phyloP scores from a whole-genome alignment of 2,797 vertebrate genomes.

The Falco columbarius region DNA sequence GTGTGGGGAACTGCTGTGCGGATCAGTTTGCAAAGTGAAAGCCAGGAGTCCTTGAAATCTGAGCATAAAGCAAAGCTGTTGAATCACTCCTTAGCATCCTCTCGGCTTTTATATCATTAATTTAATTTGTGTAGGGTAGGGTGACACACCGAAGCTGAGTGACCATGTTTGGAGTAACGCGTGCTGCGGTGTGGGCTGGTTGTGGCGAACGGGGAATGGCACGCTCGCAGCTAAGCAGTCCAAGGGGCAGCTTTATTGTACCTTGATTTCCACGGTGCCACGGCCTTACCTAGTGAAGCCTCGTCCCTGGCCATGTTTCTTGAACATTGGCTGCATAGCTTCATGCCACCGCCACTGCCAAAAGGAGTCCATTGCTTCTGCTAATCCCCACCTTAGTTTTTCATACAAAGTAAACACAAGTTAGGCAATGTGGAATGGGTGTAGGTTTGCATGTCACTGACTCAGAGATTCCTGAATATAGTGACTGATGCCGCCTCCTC shows the following conservation, averaged over 20 bases:
- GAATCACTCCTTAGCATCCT: background rate
- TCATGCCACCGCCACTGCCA: background rate
- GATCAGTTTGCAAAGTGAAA: background rate
- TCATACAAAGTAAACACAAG: slow-evolving; percentile 62
- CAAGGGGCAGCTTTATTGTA: accelerated
- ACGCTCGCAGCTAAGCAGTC: background rate
- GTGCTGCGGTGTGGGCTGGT: background rate
- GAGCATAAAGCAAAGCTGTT: background rate
- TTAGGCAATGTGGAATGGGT: slow-evolving; percentile 64
- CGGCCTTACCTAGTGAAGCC: background rate
- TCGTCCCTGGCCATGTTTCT: background rate
- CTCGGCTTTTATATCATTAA: accelerated
- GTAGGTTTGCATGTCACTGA: slow-evolving; percentile 65
- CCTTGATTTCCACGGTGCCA: accelerated
- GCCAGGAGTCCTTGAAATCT: background rate
- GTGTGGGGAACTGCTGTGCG: background rate
- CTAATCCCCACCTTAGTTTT: slow-evolving; percentile 57
- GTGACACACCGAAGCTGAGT: background rate
- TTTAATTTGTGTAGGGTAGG: background rate
- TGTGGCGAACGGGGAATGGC: accelerated
- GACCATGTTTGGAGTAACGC: accelerated
- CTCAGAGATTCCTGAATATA: slow-evolving; percentile 69
- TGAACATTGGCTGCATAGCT: background rate
- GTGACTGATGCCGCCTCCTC: background rate
- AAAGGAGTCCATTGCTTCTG: background rate